Evolutionary conservation across 2,888 invertebrate genomes (phyloP).

Genomic region (Dynastes grantii): DNA sequence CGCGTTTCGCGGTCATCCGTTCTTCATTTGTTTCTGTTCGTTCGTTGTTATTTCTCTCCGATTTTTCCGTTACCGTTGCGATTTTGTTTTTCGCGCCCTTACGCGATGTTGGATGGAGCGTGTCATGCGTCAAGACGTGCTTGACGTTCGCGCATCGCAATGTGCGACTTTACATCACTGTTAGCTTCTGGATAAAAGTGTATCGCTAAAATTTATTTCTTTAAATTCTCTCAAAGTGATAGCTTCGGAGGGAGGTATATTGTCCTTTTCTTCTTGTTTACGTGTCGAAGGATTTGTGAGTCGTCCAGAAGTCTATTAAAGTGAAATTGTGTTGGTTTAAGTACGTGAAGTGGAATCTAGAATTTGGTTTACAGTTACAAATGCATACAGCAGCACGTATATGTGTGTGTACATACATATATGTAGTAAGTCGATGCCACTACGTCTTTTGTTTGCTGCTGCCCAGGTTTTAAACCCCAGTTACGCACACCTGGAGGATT

Average conservation of each 20-base stretch:
- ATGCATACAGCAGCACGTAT: conserved; percentile 6
- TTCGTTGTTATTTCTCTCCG: conserved; percentile 32
- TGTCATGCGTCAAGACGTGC: conserved; percentile 4
- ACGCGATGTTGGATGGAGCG: conserved; percentile 5
- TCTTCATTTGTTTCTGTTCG: conserved; percentile 31
- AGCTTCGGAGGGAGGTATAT: neutral
- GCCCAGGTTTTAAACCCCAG: too few species aligned
- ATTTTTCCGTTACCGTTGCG: neutral
- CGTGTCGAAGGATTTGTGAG: neutral
- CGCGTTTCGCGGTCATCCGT: conserved; percentile 14
- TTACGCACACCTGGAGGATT: conserved; percentile 25
- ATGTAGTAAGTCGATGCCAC: conserved; percentile 30
- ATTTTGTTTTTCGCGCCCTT: conserved; percentile 3
- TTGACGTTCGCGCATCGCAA: conserved; percentile 10
- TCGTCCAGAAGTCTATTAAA: conserved; percentile 7
- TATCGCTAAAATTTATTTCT: neutral
- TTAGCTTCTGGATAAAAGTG: conserved; percentile 11
- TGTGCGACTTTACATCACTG: conserved; percentile 1
- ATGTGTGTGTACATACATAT: conserved; percentile 14
- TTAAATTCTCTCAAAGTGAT: neutral
- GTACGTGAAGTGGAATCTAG: conserved; percentile 45
- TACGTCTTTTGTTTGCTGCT: conserved; percentile 28
- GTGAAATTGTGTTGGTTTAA: conserved; percentile 38
- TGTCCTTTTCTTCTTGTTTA: neutral
- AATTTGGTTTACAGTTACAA: conserved; percentile 46